phyloP scores from a whole-genome alignment of 2,888 invertebrate genomes.

The Dryadula phaetusa region DNA sequence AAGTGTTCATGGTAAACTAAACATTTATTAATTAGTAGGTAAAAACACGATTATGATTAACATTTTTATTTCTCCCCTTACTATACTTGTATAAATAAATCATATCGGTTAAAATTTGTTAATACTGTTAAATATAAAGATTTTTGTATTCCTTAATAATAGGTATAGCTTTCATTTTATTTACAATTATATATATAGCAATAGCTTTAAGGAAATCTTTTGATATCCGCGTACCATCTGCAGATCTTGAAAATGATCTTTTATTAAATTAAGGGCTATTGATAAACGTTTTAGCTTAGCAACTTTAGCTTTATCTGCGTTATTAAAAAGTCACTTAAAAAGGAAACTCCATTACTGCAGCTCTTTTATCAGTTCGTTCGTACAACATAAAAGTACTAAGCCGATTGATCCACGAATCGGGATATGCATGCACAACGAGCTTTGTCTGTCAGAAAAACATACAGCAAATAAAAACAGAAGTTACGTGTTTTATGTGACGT shows the following conservation, averaged over 20 bases:
- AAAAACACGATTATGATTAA: too few relatives aligned
- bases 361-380: conserved; percentile 31
- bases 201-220: neutral
- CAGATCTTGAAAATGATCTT: neutral
- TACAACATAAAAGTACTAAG: conserved; percentile 39
- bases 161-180: neutral
- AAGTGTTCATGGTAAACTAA: too few relatives aligned
- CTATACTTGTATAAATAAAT: too few relatives aligned
- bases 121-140: too few relatives aligned
- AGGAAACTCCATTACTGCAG: conserved; percentile 25
- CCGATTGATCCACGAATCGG: conserved; percentile 39
- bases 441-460: conserved; percentile 35
- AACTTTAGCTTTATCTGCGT: neutral
- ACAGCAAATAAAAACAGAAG: conserved; percentile 33
- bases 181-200: too few relatives aligned
- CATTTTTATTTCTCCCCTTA: too few relatives aligned
- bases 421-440: conserved; percentile 40
- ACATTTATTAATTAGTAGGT: too few relatives aligned
- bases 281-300: neutral
- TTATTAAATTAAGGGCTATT: conserved; percentile 5
- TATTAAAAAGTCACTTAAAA: conserved; percentile 8
- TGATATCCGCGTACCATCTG: neutral
- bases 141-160: neutral
- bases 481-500: conserved; percentile 29
- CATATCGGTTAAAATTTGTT: too few relatives aligned